A percentile compares a stretch with the other conserved stretches of the same genome.
Evolutionary conservation across 2,113 vertebrate genomes (phyloP).

Genomic region (Fregata magnificens): DNA sequence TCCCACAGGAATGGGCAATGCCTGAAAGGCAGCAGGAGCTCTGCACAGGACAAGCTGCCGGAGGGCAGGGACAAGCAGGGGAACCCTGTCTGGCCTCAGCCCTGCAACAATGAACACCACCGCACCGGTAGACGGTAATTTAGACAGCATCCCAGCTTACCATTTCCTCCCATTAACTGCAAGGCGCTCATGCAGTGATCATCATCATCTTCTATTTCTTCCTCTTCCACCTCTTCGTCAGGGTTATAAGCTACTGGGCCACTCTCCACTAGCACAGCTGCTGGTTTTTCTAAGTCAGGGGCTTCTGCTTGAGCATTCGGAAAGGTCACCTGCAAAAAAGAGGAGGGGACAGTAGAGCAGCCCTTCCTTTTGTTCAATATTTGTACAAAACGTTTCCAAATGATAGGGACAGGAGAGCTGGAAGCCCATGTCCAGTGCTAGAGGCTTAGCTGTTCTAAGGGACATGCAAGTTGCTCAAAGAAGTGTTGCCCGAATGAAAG

Average conservation of each 20-base stretch:
- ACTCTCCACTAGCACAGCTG: slow-evolving; percentile 84
- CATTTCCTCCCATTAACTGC: slow-evolving; percentile 84
- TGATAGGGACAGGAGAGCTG: not conserved
- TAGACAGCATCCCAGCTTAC: slow-evolving; percentile 66
- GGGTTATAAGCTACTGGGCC: slow-evolving; percentile 87
- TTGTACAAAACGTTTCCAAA: not conserved
- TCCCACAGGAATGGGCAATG: not conserved
- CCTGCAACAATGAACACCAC: not conserved
- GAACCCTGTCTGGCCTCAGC: not conserved
- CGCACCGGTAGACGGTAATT: not conserved
- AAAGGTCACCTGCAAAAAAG: slow-evolving; percentile 38
- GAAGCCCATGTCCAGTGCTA: not conserved
- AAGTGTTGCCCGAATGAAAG: not conserved
- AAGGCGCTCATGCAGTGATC: slow-evolving; percentile 91
- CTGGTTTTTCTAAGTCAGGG: not conserved
- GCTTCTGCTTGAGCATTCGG: slow-evolving; percentile 16
- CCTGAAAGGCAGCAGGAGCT: not conserved
- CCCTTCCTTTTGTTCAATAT: not conserved
- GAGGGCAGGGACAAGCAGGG: not conserved
- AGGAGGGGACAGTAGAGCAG: not conserved
- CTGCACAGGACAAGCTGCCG: rapidly evolving
- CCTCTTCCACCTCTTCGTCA: slow-evolving; percentile 82
- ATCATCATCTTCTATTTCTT: slow-evolving; percentile 89
- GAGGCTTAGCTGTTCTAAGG: not conserved
- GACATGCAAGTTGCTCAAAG: not conserved